Conservation (phyloP, 2,888 invertebrate genomes). For the Disparrhopalites patrizii region DNA sequence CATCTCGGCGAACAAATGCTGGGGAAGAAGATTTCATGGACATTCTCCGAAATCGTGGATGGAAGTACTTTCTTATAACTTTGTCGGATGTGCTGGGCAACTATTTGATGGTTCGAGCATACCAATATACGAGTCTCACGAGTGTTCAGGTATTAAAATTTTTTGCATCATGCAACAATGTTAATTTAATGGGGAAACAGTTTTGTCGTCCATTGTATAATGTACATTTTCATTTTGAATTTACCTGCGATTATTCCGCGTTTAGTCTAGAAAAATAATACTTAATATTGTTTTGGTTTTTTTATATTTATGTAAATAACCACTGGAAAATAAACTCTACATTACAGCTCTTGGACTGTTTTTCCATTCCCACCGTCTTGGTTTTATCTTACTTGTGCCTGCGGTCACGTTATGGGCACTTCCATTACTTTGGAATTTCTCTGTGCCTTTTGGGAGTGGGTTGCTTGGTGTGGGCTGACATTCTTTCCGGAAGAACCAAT, state of each 20-base stretch:
- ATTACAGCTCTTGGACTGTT: constrained; percentile 76
- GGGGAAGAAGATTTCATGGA: constrained; percentile 62
- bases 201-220: too few species aligned
- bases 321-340: constrained; percentile 33
- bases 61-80: constrained; percentile 72
- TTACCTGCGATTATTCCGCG: neutral
- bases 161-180: too few species aligned
- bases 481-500: constrained; percentile 53
- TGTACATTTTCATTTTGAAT: too few species aligned
- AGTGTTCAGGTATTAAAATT: constrained; percentile 63
- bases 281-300: neutral
- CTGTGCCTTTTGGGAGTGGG: constrained; percentile 76
- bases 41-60: constrained; percentile 65
- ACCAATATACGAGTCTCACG: constrained; percentile 68
- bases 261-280: neutral
- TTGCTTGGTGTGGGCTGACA: constrained; percentile 77
- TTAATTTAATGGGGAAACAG: too few species aligned
- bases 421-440: constrained; percentile 73
- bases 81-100: constrained; percentile 81
- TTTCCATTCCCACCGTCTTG: constrained; percentile 76
- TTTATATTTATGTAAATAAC: neutral
- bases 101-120: constrained; percentile 75
- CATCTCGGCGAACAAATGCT: constrained; percentile 63
- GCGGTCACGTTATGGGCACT: constrained; percentile 60
- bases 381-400: constrained; percentile 72